Evolutionary conservation across 2,888 invertebrate species (phyloP), one percentile per base, ranked within the genome.

Genomic region (Gari tellinella): DNA sequence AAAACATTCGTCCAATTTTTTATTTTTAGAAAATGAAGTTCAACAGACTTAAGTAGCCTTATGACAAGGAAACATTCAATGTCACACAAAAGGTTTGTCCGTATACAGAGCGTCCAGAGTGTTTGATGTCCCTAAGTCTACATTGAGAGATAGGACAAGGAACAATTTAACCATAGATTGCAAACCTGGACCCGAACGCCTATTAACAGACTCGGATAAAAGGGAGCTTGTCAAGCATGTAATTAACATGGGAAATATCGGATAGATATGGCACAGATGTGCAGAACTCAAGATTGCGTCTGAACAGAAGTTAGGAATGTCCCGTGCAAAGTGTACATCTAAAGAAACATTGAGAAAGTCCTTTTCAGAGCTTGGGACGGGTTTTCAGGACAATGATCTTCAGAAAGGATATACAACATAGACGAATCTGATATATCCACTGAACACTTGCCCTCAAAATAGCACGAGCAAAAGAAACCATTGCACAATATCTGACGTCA

Each of bases 371-470:
- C 62, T 72, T 2, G 48, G 31, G 1, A 19, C 15, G 26, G n/a
- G 69, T 12, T 4, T 69, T 25, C 26, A 25, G 26, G 8, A 56
- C 7, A 31, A 76, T 21, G 41, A 60, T 17, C 31, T 76, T 1
- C 72, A 3, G 41, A 70, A 8, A 19, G 41, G 1, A 76, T 76
- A 8, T 72, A 43, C 17, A 80, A 73, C 23, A 52, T 67, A 15
- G 76, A 80, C 53, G 76, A 76, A 56, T 68, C 68, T 17, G 73
- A 72, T 1, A 40, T 80, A 17, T 64, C 25, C 17, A 67, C 66
- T 12, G 66, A 69, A 43, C 72, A 80, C 48, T 21, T 46, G 7
- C 80, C 80, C 57, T 66, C 12, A 77, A 72, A 45, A 55, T 60
- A 25, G 51, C 72, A 10, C 72, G 68, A 56, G 25, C n/a, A 12